Base-by-base conservation (phyloP, 1,140 invertebrate genomes). In the Nephotettix cincticeps region DNA sequence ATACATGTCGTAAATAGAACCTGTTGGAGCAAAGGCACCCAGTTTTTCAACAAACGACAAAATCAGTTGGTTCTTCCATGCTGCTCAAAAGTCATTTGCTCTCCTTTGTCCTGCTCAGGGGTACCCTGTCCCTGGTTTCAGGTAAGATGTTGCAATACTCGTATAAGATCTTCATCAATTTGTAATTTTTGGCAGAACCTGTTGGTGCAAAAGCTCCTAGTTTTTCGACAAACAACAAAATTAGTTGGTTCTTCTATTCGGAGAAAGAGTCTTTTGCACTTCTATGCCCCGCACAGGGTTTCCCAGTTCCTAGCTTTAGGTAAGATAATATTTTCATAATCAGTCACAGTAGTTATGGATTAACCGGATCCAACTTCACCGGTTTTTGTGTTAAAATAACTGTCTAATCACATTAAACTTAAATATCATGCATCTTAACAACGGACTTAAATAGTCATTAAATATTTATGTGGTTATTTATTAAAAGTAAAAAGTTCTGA, bases 121-220 rank as follows among this genome's bases (percentile, higher is more conserved):
- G 69, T 82, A 78, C 76, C 90, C 90, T 61, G 84, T 86, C 72
- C 89, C 90, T 72, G 79, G 83, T 64, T 88, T 88, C 85, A 90
- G 89, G 90, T 91, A 86, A n/a, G n/a, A n/a, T n/a, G n/a, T n/a
- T n/a, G n/a, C n/a, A n/a, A n/a, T n/a, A n/a, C n/a, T n/a, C n/a
- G n/a, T n/a, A n/a, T n/a, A n/a, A n/a, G n/a, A n/a, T n/a, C n/a
- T n/a, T n/a, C n/a, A n/a, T n/a, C n/a, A n/a, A n/a, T n/a, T n/a
- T n/a, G n/a, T n/a, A n/a, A n/a, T 36, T 36, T 70, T 36, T 36
- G 56, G 29, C 72, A 89, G 90, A 92, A 80, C 90, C 90, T 11
- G 85, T 91, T 70, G 87, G 89, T 74, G 87, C 89, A 73, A 90
- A 89, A 83, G 85, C 88, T 54, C 89, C 89, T 11, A 86, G 87